These are phyloP conservation scores for Alouatta palliata DNA, from an alignment of 2,113 vertebrate species.

Conservation along the genomic window DNA sequence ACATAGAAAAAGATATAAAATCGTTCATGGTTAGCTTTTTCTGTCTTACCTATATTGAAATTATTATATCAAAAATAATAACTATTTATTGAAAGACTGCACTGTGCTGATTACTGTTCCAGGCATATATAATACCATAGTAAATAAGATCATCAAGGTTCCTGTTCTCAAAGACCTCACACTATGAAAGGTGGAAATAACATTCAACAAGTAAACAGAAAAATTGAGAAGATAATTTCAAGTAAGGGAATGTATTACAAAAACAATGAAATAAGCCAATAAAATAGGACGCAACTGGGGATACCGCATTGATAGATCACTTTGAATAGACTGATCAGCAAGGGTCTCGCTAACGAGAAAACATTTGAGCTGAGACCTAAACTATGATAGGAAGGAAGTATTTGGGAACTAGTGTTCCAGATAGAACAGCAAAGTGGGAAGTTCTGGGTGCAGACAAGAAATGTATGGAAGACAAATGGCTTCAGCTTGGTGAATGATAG, in stretches of 20 bases:
- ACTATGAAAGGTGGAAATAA: not conserved
- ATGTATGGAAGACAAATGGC: not conserved
- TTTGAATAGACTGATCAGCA: not conserved
- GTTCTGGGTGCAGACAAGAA: not conserved
- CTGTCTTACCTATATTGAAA: not conserved
- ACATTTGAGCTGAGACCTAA: not conserved
- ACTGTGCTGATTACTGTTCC: not conserved
- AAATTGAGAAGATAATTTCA: not conserved
- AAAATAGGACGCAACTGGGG: not conserved
- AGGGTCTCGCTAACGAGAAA: not conserved
- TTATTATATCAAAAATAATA: not conserved
- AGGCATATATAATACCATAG: not conserved
- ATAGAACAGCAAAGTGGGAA: not conserved
- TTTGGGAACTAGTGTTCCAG: not conserved
- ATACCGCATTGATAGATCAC: not conserved
- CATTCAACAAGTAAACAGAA: not conserved
- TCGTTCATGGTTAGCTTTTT: not conserved
- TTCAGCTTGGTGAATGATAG: not conserved
- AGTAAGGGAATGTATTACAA: not conserved
- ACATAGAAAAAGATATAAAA: conserved; percentile 22
- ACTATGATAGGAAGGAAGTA: not conserved
- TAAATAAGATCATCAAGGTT: not conserved
- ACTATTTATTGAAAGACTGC: not conserved
- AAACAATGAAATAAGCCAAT: not conserved
- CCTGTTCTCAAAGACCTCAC: not conserved